These are phyloP conservation scores for Merluccius polli DNA, from an alignment of 2,797 vertebrate genomes.

Conservation along the genomic window DNA sequence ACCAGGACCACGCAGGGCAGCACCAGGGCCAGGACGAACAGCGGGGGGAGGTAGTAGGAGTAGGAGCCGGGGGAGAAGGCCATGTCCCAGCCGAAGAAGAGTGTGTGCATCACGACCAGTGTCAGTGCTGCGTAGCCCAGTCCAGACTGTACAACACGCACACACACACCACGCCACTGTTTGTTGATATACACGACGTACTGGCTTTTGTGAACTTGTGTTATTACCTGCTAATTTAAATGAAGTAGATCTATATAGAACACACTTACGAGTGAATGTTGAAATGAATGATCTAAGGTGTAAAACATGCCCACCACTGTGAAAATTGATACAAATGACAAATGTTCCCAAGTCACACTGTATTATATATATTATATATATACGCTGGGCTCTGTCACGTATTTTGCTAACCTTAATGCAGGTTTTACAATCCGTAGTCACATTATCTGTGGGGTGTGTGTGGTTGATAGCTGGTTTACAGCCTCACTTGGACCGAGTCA, in stretches of 20 bases:
- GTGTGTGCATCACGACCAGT: conserved; percentile 78
- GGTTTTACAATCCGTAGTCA: neutral
- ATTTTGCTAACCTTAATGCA: neutral
- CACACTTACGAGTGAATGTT: neutral
- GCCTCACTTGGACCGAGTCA: no score
- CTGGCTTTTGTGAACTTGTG: neutral
- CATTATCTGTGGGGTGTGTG: neutral
- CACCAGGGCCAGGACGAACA: conserved; percentile 77
- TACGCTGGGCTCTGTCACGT: neutral
- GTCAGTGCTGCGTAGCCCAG: conserved; percentile 81
- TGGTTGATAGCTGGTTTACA: no score
- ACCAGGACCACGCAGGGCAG: conserved; percentile 79
- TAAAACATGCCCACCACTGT: no score
- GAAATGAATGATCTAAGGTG: no score
- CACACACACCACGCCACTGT: neutral
- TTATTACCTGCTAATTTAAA: neutral
- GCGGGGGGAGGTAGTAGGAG: conserved; percentile 83
- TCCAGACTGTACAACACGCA: conserved; percentile 69
- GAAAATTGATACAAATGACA: neutral
- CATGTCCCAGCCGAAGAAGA: conserved; percentile 82
- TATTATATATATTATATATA: no score
- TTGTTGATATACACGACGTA: no score
- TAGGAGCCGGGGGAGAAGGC: conserved; percentile 76
- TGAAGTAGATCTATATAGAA: neutral
- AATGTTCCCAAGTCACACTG: neutral